Evolutionary conservation across 2,888 invertebrate species (phyloP).

Genomic region (Lapara coniferarum): DNA sequence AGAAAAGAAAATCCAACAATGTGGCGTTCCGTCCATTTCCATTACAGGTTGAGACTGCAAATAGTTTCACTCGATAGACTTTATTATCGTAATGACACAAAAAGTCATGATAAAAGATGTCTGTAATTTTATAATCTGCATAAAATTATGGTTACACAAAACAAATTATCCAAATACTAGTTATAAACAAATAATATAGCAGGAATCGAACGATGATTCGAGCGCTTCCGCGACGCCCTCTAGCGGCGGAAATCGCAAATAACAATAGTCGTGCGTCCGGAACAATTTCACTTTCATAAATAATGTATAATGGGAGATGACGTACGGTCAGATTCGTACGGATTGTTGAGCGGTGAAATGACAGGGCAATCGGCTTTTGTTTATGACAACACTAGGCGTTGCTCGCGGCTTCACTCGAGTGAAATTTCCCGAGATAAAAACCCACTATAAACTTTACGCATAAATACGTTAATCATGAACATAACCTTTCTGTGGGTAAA

Average conservation of each 20-base stretch:
- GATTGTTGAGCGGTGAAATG: not conserved
- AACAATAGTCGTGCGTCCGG: conserved; percentile 17
- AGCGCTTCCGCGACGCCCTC: conserved; percentile 15
- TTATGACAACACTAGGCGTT: not conserved
- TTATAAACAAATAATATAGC: conserved; percentile 7
- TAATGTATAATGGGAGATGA: not conserved
- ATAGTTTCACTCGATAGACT: no score
- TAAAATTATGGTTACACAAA: not conserved
- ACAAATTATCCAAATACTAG: conserved; percentile 7
- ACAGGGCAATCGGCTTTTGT: not conserved
- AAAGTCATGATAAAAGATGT: no score
- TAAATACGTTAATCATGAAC: no score
- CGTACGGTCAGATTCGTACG: not conserved
- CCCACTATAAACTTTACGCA: no score
- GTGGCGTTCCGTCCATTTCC: no score
- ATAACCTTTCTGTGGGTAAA: no score
- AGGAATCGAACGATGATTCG: conserved; percentile 7
- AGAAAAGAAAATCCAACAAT: no score
- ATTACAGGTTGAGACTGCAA: no score
- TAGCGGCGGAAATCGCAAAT: conserved; percentile 15
- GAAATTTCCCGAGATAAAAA: no score
- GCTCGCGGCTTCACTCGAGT: not conserved
- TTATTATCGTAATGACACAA: no score
- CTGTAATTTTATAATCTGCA: not conserved
- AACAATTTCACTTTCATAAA: conserved; percentile 21